Evolutionary conservation across 1,140 invertebrate genomes (phyloP).

Genomic region (Dendrolimus kikuchii): DNA sequence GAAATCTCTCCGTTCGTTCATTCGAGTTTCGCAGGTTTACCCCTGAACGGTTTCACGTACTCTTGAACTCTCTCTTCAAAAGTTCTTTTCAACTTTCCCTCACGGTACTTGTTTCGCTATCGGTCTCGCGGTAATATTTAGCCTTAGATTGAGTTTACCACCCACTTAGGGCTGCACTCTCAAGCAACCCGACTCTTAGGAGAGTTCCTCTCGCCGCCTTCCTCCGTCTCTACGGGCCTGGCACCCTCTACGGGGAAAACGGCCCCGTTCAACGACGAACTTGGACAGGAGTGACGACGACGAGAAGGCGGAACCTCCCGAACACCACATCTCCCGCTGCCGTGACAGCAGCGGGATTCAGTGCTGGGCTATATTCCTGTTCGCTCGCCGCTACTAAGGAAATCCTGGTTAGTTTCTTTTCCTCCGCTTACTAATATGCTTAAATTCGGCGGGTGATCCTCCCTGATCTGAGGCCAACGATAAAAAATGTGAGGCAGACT

Average conservation of each 20-base stretch:
- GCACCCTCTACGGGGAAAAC: slow-evolving; percentile 80
- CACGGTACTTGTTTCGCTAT: slow-evolving; percentile 94
- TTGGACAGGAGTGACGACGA: slow-evolving; percentile 68
- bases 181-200: slow-evolving; percentile 88
- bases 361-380: slow-evolving; percentile 82
- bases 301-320: slow-evolving; percentile 64
- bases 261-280: slow-evolving; percentile 81
- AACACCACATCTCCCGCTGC: slow-evolving; percentile 79
- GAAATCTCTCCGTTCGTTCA: slow-evolving; percentile 73
- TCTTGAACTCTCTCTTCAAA: slow-evolving; percentile 92
- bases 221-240: slow-evolving; percentile 76
- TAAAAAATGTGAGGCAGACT: too few species aligned
- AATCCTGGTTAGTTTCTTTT: slow-evolving; percentile 94
- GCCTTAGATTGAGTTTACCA: slow-evolving; percentile 90
- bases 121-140: slow-evolving; percentile 88
- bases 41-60: slow-evolving; percentile 86
- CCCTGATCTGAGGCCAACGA: too few species aligned
- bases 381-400: slow-evolving; percentile 90
- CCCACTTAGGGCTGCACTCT: slow-evolving; percentile 87
- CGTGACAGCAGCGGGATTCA: slow-evolving; percentile 60
- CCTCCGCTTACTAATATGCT: slow-evolving; percentile 93
- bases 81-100: slow-evolving; percentile 93
- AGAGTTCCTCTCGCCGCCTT: slow-evolving; percentile 72
- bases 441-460: slow-evolving; percentile 88
- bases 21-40: slow-evolving; percentile 78